Conservation (phyloP, 2,113 vertebrate species). For the Anser cygnoides region DNA sequence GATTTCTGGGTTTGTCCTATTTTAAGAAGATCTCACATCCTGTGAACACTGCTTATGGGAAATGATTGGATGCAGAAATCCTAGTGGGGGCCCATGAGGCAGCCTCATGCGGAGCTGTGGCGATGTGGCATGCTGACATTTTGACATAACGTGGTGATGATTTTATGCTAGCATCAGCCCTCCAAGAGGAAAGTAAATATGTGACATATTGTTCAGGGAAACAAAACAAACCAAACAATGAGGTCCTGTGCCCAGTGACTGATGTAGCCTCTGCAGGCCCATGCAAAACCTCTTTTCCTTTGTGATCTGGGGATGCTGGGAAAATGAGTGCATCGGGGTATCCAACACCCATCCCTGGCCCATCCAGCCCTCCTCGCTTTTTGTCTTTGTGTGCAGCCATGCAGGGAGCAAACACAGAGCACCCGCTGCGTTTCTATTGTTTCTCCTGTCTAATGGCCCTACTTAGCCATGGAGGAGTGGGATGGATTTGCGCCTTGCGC, state of each 20-base stretch:
- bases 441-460: conserved; percentile 69
- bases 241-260: conserved; percentile 50
- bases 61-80: conserved; percentile 54
- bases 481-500: conserved; percentile 54
- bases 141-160: conserved; percentile 43
- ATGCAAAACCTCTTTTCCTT: conserved; percentile 38
- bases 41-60: conserved; percentile 49
- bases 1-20: conserved; percentile 67
- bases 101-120: conserved; percentile 50
- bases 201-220: conserved; percentile 62
- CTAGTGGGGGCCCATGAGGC: conserved; percentile 20
- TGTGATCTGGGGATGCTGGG: conserved; percentile 55
- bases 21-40: conserved; percentile 55
- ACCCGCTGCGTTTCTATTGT: conserved; percentile 61
- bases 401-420: conserved; percentile 60
- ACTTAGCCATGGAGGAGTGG: conserved; percentile 60
- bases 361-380: conserved; percentile 52
- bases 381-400: conserved; percentile 65
- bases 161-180: conserved; percentile 43
- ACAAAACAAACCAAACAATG: conserved; percentile 69
- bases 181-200: conserved; percentile 65
- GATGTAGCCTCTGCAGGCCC: conserved; percentile 41
- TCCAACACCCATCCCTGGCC: conserved; percentile 49
- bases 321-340: conserved; percentile 50
- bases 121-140: conserved; percentile 37